Conservation (phyloP, 2,888 invertebrate genomes). For the Cheilosia pagana region DNA sequence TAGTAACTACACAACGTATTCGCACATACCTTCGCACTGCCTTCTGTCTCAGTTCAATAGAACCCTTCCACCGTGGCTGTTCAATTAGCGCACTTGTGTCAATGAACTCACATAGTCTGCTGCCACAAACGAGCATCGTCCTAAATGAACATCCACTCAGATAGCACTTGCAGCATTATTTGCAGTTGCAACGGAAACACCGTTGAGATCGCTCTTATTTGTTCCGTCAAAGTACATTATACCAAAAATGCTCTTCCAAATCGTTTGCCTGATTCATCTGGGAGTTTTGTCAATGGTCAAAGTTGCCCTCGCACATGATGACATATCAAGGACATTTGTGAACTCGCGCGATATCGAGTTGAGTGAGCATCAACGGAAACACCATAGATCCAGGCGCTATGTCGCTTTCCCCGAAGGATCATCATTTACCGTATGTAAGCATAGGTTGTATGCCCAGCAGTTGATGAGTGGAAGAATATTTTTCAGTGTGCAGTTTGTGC, state of each 20-base stretch:
- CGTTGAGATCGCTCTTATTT: background rate
- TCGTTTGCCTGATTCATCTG: background rate
- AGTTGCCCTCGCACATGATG: background rate
- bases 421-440: constrained; percentile 84
- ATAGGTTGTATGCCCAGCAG: background rate
- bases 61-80: background rate
- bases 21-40: too few relatives aligned
- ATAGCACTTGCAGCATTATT: background rate
- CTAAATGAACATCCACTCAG: background rate
- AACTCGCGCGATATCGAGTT: too few relatives aligned
- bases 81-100: background rate
- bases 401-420: constrained; percentile 86
- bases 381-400: constrained; percentile 81
- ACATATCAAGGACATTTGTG: background rate
- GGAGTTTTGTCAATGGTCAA: background rate
- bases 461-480: background rate
- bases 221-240: background rate
- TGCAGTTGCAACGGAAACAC: constrained; percentile 32
- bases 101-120: background rate
- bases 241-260: background rate
- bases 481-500: constrained; percentile 85
- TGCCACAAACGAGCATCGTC: background rate
- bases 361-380: too few relatives aligned
- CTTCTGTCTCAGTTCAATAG: too few relatives aligned
- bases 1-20: too few relatives aligned